Evolutionary conservation across 1,140 invertebrate species (phyloP).

Genomic region (Meloidogyne floridensis): DNA sequence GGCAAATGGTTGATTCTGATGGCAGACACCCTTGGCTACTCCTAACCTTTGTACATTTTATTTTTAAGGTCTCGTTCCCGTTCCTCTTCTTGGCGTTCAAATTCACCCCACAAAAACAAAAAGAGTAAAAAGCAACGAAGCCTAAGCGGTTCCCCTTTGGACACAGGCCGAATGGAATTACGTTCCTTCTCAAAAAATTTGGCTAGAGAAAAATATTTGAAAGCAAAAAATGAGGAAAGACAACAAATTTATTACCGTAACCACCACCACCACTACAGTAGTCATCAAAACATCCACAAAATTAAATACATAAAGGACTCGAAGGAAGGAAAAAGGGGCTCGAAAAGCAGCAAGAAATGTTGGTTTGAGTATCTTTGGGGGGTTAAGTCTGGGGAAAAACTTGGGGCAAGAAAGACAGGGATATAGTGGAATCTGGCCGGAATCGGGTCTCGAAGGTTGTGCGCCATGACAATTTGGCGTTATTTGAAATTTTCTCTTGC

Average conservation of each 20-base stretch:
- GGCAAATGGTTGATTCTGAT: no score
- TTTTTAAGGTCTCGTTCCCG: neutral
- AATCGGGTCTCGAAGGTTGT: no score
- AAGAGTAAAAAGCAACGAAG: neutral
- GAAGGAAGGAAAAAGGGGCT: neutral
- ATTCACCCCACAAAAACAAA: conserved; percentile 1
- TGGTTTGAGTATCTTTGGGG: neutral
- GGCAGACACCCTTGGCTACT: no score
- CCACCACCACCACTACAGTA: neutral
- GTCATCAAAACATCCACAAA: neutral
- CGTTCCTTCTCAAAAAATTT: neutral
- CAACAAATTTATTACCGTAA: neutral
- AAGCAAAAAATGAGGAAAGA: neutral
- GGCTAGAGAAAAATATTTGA: conserved; percentile 7
- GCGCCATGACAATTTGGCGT: no score
- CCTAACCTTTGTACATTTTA: neutral
- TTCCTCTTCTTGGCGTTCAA: neutral
- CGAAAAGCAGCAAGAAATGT: neutral
- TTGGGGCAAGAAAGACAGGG: no score
- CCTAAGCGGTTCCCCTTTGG: neutral
- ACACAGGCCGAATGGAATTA: neutral
- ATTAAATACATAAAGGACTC: neutral
- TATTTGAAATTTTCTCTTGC: no score
- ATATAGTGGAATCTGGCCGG: no score
- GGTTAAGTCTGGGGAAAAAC: no score